These are phyloP conservation scores for Leptopilina myrica DNA, from an alignment of 2,888 invertebrate genomes.

Conservation along the genomic window DNA sequence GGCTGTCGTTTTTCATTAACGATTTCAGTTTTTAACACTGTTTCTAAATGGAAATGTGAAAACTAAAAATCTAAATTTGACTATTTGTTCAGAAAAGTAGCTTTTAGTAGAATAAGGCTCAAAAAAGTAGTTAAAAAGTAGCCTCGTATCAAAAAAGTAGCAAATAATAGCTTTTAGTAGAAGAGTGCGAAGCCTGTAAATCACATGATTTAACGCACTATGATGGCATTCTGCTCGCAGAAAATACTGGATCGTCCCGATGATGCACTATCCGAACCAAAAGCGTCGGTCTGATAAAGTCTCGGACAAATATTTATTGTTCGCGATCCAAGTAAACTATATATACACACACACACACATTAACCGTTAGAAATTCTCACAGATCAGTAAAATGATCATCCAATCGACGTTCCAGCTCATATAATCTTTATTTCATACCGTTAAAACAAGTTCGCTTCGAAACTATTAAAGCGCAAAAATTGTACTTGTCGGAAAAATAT, in stretches of 20 bases:
- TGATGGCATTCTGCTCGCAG: conserved; percentile 42
- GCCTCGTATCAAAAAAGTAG: too few relatives aligned
- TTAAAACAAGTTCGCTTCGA: conserved; percentile 28
- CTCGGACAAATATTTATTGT: conserved; percentile 24
- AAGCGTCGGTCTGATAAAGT: conserved; percentile 47
- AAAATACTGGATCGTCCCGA: conserved; percentile 53
- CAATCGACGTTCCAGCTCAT: conserved; percentile 38
- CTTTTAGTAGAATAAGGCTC: too few relatives aligned
- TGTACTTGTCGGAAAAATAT: neutral
- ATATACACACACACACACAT: too few relatives aligned
- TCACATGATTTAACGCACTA: conserved; percentile 47
- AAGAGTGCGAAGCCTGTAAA: conserved; percentile 35
- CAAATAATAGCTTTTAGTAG: too few relatives aligned
- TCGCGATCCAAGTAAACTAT: conserved; percentile 4
- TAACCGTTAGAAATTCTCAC: conserved; percentile 38
- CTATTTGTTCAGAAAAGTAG: too few relatives aligned
- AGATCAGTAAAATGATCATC: conserved; percentile 19
- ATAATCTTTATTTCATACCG: conserved; percentile 30
- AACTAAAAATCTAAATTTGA: too few relatives aligned
- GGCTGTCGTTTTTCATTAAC: too few relatives aligned
- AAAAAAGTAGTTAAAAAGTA: too few relatives aligned
- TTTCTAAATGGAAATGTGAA: too few relatives aligned
- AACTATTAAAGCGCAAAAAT: neutral
- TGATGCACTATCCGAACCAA: conserved; percentile 54
- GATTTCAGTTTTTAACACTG: too few relatives aligned